Evolutionary conservation across 1,140 invertebrate species (phyloP).

Genomic region (Ruditapes philippinarum): DNA sequence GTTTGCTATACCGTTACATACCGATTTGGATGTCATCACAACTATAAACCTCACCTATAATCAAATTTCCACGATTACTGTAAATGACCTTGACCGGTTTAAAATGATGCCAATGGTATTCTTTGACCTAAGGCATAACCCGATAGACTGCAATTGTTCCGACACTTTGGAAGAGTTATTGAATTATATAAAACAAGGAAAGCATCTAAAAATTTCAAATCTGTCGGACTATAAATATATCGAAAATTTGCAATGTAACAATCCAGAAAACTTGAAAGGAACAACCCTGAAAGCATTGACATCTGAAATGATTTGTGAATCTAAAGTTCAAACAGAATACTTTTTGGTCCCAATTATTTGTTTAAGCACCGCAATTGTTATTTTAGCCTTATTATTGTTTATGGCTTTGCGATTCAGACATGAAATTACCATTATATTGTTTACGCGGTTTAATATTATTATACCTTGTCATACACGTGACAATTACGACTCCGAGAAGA

Average conservation of each 20-base stretch:
- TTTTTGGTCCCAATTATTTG: conserved; percentile 67
- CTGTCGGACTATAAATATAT: conserved; percentile 70
- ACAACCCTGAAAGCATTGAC: conserved; percentile 53
- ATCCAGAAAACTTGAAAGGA: conserved; percentile 58
- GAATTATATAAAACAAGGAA: conserved; percentile 54
- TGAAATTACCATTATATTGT: conserved; percentile 80
- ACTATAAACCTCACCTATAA: conserved; percentile 72
- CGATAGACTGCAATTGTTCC: conserved; percentile 72
- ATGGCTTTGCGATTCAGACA: conserved; percentile 70
- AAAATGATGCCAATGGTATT: conserved; percentile 56
- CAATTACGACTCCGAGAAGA: conserved; percentile 67
- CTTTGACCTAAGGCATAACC: conserved; percentile 73
- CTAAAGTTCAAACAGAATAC: not conserved
- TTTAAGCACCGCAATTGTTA: conserved; percentile 64
- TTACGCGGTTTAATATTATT: conserved; percentile 79
- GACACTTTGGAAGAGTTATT: conserved; percentile 60
- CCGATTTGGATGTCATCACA: conserved; percentile 13
- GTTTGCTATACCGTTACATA: conserved; percentile 56
- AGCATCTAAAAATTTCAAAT: conserved; percentile 33
- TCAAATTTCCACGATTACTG: conserved; percentile 67
- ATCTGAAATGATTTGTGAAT: conserved; percentile 57
- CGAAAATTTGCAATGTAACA: conserved; percentile 64
- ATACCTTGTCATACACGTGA: conserved; percentile 76
- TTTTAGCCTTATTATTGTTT: conserved; percentile 69
- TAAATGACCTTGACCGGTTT: conserved; percentile 65